phyloP scores from a whole-genome alignment of 2,113 vertebrate genomes.

The Zosterops lateralis region DNA sequence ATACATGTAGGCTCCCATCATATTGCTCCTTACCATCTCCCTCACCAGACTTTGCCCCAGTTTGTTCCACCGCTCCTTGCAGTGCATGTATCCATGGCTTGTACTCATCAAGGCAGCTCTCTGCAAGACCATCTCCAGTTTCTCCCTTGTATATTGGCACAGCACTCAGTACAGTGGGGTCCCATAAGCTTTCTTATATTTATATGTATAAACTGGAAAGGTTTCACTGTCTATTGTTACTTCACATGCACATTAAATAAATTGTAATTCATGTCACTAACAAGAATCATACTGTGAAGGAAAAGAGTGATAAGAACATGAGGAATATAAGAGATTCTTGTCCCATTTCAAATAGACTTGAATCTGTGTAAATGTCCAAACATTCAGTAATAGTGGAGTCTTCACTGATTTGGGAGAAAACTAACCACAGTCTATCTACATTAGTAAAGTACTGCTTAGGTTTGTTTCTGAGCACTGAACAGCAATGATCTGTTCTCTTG shows the following conservation, averaged over 20 bases:
- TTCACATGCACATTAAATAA: not conserved
- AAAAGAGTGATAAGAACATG: not conserved
- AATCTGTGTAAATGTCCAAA: not conserved
- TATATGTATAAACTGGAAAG: not conserved
- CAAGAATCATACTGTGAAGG: not conserved
- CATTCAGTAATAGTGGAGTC: not conserved
- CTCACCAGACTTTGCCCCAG: not conserved
- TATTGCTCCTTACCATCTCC: not conserved
- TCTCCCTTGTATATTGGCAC: not conserved
- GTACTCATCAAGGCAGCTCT: not conserved
- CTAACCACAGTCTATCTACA: not conserved
- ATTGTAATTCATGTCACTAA: not conserved
- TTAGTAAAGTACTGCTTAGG: not conserved
- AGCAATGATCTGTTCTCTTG: not conserved
- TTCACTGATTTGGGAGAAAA: not conserved
- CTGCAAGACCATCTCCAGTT: not conserved
- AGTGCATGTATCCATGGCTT: not conserved
- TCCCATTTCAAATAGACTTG: not conserved
- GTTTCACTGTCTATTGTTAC: not conserved
- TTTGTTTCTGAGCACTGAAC: not conserved
- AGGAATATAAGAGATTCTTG: not conserved
- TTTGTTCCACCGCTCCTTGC: not conserved
- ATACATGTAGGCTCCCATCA: fast-evolving
- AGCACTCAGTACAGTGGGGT: not conserved
- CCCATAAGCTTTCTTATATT: not conserved